These are phyloP conservation scores for Agrenia bidenticulata DNA, from an alignment of 2,888 invertebrate genomes.

Conservation along the genomic window DNA sequence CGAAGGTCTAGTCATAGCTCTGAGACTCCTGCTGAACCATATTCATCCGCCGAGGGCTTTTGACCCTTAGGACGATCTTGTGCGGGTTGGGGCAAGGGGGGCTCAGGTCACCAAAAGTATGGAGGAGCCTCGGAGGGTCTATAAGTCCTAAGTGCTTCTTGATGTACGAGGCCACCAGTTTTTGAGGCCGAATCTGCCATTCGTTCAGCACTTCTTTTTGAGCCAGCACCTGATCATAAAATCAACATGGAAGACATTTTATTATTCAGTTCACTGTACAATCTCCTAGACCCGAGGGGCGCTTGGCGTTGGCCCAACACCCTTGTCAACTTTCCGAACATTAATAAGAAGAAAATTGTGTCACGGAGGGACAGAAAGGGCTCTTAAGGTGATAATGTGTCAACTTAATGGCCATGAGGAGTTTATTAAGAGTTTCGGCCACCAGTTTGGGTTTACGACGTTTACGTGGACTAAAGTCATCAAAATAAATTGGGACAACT, in stretches of 20 bases:
- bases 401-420: too few species aligned
- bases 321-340: too few species aligned
- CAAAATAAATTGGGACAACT: too few species aligned
- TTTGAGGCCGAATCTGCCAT: slow-evolving; percentile 87
- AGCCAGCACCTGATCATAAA: slow-evolving; percentile 69
- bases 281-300: too few species aligned
- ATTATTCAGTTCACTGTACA: too few species aligned
- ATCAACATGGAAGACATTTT: neutral
- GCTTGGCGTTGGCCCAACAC: too few species aligned
- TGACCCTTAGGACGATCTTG: slow-evolving; percentile 72
- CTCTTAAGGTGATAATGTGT: too few species aligned
- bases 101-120: neutral
- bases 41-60: slow-evolving; percentile 83
- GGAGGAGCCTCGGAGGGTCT: slow-evolving; percentile 34
- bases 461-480: too few species aligned
- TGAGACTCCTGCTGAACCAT: slow-evolving; percentile 88
- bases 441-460: too few species aligned
- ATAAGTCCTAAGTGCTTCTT: slow-evolving; percentile 77
- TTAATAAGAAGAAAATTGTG: too few species aligned
- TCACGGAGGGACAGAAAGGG: too few species aligned
- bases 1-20: slow-evolving; percentile 85
- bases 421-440: too few species aligned
- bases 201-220: slow-evolving; percentile 86
- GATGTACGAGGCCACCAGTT: slow-evolving; percentile 78
- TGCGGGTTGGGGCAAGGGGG: slow-evolving; percentile 57